Base-by-base conservation (phyloP, 2,888 invertebrate species). In the Suillia variegata region DNA sequence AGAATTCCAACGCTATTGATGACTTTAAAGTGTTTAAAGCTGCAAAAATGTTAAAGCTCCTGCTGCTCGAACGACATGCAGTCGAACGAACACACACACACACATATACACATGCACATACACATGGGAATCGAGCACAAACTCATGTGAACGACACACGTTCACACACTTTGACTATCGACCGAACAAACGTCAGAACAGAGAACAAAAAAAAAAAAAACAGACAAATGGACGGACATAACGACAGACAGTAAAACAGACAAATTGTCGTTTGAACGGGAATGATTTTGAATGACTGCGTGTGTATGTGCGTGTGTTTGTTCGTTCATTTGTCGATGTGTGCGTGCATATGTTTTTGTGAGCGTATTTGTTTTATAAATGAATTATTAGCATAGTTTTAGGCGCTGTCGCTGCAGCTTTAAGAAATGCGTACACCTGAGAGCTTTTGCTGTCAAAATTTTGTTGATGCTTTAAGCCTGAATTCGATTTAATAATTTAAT, bases 351-450 rank as follows among this genome's bases (percentile, higher is more conserved):
- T 49, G 34, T 48, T 21, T 45, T 24, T n/a, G 67, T 66, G 45
- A 13, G 21, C 34, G 21, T 64, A 64, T 67, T 73, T 71, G 71
- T 24, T 38, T 26, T 12, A 12, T 71, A 66, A 74, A 76, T 73
- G 76, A 73, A 76, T 73, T 73, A 73, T 73, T 74, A 76, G 74
- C 76, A 73, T 76, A 73, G 76, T 74, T 73, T 76, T n/a, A 20
- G 17, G 20, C 45, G 45, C 45, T 45, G 17, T 8, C n/a, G n/a
- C n/a, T n/a, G n/a, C n/a, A n/a, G n/a, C n/a, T n/a, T n/a, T n/a
- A n/a, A n/a, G n/a, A n/a, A n/a, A n/a, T n/a, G n/a, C n/a, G n/a
- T n/a, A n/a, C n/a, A n/a, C n/a, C n/a, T n/a, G n/a, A n/a, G n/a
- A n/a, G n/a, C n/a, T n/a, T n/a, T n/a, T n/a, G n/a, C n/a, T n/a